phyloP scores from a whole-genome alignment of 2,797 vertebrate genomes.

The Tinamus major region DNA sequence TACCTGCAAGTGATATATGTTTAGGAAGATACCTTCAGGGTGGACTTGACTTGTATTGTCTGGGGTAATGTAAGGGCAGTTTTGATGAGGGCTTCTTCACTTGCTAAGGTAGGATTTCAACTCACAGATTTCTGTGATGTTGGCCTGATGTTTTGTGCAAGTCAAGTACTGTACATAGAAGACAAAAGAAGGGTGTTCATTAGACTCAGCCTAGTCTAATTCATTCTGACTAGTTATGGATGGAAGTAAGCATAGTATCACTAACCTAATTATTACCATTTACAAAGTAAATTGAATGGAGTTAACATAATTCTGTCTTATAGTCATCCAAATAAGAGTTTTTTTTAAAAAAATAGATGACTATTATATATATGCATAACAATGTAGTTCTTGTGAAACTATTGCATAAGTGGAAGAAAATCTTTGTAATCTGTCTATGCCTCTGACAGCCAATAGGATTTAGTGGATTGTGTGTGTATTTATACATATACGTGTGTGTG shows the following conservation, averaged over 20 bases:
- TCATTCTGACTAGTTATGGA: neutral
- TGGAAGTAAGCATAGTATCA: neutral
- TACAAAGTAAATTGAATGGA: neutral
- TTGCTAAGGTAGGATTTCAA: neutral
- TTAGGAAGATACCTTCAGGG: neutral
- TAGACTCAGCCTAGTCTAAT: neutral
- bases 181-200: neutral
- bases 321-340: neutral
- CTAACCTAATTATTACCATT: neutral
- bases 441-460: neutral
- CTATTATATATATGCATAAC: neutral
- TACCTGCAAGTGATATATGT: neutral
- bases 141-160: neutral
- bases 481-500: neutral
- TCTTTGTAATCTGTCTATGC: neutral
- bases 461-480: neutral
- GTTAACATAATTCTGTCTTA: accelerated
- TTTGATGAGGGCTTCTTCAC: neutral
- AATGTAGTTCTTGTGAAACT: neutral
- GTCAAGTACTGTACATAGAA: neutral
- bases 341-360: neutral
- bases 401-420: neutral
- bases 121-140: neutral
- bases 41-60: neutral
- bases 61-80: neutral